These are phyloP conservation scores for Adela reaumurella DNA, from an alignment of 2,888 invertebrate genomes.

Conservation along the genomic window DNA sequence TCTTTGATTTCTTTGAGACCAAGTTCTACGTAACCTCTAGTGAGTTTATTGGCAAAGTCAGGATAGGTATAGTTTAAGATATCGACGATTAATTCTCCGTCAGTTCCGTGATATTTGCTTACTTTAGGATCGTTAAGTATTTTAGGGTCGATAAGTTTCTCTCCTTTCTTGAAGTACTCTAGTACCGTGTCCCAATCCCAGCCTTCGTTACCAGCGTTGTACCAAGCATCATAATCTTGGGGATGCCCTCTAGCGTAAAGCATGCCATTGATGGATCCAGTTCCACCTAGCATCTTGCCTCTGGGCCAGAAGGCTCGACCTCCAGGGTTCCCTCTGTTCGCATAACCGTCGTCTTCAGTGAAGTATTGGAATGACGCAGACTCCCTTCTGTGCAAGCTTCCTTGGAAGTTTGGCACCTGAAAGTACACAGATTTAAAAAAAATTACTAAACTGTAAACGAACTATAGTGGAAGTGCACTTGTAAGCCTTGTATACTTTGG, in stretches of 20 bases:
- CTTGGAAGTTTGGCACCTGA: slow-evolving; percentile 37
- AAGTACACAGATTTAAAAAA: slow-evolving; percentile 14
- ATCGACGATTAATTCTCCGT: slow-evolving; percentile 49
- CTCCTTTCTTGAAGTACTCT: slow-evolving; percentile 40
- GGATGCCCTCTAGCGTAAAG: slow-evolving; percentile 38
- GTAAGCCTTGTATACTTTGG: too few species aligned
- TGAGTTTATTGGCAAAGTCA: slow-evolving; percentile 28
- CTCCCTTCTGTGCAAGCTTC: slow-evolving; percentile 24
- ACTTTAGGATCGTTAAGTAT: slow-evolving; percentile 33
- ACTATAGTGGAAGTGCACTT: too few species aligned
- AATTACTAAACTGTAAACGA: too few species aligned
- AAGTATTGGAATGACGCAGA: slow-evolving; percentile 31
- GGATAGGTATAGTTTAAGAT: slow-evolving; percentile 38
- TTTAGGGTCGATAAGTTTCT: slow-evolving; percentile 33
- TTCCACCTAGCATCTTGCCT: slow-evolving; percentile 39
- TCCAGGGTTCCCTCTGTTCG: slow-evolving; percentile 23
- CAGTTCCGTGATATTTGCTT: slow-evolving; percentile 35
- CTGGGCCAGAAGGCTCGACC: slow-evolving; percentile 39
- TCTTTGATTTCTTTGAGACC: slow-evolving; percentile 41
- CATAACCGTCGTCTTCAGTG: slow-evolving; percentile 29
- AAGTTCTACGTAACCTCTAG: slow-evolving; percentile 42
- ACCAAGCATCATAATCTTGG: slow-evolving; percentile 37
- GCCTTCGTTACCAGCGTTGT: slow-evolving; percentile 26
- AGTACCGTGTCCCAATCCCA: slow-evolving; percentile 40
- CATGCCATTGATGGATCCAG: slow-evolving; percentile 40